Base-by-base conservation (phyloP, 1,140 invertebrate genomes). In the Gryon sp. region DNA sequence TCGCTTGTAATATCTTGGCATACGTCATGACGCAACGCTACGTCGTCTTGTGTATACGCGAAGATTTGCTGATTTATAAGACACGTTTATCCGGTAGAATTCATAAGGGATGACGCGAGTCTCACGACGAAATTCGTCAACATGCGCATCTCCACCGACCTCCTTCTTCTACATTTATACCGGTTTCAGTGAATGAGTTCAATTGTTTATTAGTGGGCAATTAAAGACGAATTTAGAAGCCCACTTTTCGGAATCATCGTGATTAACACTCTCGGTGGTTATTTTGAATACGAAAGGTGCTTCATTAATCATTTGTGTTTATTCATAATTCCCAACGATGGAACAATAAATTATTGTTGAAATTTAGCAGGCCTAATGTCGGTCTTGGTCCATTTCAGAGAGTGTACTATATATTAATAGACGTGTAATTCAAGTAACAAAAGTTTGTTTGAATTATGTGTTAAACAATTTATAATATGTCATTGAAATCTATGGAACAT, bases 381-480 rank as follows among this genome's bases (percentile, higher is more conserved):
- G 52, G 70, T 74, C 59, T 57, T 73, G 69, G 69, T 73, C 69
- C 69, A 65, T 65, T 73, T 73, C 59, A 59, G n/a, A 15, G 22
- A n/a, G n/a, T 38, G 69, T 65, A 50, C 57, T 32, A 50, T 43
- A 20, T 73, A 73, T 73, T 73, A 73, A 73, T 73, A 73, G 69
- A 63, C 36, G 70, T 60, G 45, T 60, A 74, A 74, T 74, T 74
- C 70, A 66, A 66, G 70, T 45, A 74, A 66, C 70, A 74, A 74
- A 66, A 74, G 60, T 66, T 74, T 53, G 50, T 52, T 60, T 74
- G 60, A 74, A 60, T 66, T 74, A 74, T 74, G 60, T 66, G 70
- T 66, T 40, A 66, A 74, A 74, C 70, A 74, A 74, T 74, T 74
- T 74, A 74, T 74, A 74, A 74, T 74, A 65, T 43, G 70, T 74